phyloP scores from a whole-genome alignment of 2,797 vertebrate species.

The Galagoides demidoff region DNA sequence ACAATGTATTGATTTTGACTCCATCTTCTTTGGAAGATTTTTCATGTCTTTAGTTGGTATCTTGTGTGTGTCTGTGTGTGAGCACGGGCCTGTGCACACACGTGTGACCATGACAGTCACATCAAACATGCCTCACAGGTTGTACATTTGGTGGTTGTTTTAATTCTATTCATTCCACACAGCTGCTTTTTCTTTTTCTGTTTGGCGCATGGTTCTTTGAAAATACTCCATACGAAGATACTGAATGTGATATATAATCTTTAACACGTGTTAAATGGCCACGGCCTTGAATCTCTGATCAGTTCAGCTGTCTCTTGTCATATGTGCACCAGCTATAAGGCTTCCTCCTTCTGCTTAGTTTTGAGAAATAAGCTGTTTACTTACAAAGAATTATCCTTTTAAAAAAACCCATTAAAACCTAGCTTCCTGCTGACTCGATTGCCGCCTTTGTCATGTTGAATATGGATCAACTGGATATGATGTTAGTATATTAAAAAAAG shows the following conservation, averaged over 20 bases:
- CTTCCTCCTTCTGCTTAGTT: slow-evolving; percentile 34
- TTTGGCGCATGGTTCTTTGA: background rate
- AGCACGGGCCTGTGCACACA: no score
- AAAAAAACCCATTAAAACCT: background rate
- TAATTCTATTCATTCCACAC: background rate
- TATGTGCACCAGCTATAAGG: slow-evolving; percentile 43
- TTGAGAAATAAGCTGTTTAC: background rate
- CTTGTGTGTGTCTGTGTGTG: background rate
- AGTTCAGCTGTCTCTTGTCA: background rate
- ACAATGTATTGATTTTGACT: background rate
- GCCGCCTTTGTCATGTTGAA: slow-evolving; percentile 61
- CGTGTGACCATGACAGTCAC: background rate
- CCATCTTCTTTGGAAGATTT: background rate
- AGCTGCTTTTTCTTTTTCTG: background rate
- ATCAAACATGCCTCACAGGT: background rate
- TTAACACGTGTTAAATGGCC: slow-evolving; percentile 11
- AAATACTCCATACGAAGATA: background rate
- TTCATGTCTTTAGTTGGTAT: background rate
- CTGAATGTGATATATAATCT: background rate
- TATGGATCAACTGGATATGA: slow-evolving; percentile 62
- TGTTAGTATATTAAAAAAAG: slow-evolving; percentile 57
- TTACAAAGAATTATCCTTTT: slow-evolving; percentile 43
- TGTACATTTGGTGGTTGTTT: background rate
- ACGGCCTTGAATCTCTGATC: slow-evolving; percentile 33
- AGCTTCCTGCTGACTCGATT: slow-evolving; percentile 53